phyloP scores from a whole-genome alignment of 2,797 vertebrate species.

The Crax fasciolata region DNA sequence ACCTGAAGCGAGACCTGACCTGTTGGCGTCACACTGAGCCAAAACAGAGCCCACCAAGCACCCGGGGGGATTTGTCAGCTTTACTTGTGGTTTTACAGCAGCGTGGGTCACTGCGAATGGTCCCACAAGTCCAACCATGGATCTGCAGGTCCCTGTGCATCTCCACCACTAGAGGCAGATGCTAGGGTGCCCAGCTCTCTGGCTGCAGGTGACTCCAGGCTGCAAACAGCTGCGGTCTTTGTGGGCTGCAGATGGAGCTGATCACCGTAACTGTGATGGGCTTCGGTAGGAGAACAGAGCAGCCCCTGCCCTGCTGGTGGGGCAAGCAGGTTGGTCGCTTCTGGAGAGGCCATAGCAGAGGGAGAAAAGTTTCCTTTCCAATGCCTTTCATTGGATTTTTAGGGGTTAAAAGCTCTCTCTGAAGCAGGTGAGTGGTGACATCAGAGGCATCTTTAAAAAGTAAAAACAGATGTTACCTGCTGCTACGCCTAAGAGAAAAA shows the following conservation, averaged over 20 bases:
- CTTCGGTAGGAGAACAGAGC: not conserved
- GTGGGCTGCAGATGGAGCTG: not conserved
- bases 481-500: not conserved
- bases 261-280: fast-evolving
- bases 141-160: not conserved
- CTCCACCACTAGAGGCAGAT: fast-evolving
- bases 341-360: not conserved
- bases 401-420: not conserved
- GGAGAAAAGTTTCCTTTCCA: not conserved
- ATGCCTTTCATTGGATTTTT: not conserved
- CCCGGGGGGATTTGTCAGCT: not conserved
- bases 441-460: not conserved
- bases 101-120: fast-evolving
- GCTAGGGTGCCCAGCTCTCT: not conserved
- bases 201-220: not conserved
- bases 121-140: not conserved
- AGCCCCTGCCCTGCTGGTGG: not conserved
- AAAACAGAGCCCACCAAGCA: not conserved
- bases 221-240: fast-evolving
- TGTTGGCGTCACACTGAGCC: not conserved
- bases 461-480: not conserved
- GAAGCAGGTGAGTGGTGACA: not conserved
- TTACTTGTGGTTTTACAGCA: not conserved
- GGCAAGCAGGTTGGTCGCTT: not conserved
- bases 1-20: not conserved